These are phyloP conservation scores for Lasiommata megera DNA, from an alignment of 2,888 invertebrate genomes.

Conservation along the genomic window DNA sequence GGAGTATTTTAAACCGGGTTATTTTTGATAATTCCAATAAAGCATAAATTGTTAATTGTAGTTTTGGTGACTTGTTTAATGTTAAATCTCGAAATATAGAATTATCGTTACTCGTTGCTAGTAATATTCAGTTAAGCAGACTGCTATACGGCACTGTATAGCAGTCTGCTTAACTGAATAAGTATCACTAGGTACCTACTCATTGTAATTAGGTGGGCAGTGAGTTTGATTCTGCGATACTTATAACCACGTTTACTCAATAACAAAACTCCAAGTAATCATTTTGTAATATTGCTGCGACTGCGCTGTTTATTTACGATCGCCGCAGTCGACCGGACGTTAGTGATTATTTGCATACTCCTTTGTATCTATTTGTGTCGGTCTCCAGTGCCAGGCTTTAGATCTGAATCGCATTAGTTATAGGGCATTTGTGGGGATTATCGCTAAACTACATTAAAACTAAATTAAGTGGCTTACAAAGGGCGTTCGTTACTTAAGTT, in stretches of 20 bases:
- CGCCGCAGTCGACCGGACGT: conserved; percentile 10
- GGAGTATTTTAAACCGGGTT: no score
- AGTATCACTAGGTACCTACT: no score
- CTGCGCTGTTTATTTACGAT: not conserved
- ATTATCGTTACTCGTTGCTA: no score
- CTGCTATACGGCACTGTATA: no score
- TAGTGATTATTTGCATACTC: conserved; percentile 10
- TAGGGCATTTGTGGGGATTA: conserved; percentile 16
- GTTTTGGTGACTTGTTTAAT: no score
- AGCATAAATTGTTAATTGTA: no score
- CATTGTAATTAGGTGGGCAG: no score
- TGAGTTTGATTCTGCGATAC: no score
- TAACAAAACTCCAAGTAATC: not conserved
- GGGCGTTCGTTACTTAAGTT: conserved; percentile 6
- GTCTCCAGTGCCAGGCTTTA: not conserved
- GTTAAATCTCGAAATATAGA: no score
- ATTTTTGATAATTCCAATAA: no score
- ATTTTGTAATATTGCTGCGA: conserved; percentile 4
- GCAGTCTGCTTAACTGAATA: no score
- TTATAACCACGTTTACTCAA: not conserved
- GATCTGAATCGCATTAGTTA: conserved; percentile 14
- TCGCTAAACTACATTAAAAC: conserved; percentile 11
- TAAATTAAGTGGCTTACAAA: conserved; percentile 12
- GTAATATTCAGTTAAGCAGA: no score
- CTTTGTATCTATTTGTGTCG: conserved; percentile 12